Evolutionary conservation across 2,113 vertebrate genomes (phyloP), one percentile per base, ranked within the genome.

Genomic region (Otocyon megalotis): DNA sequence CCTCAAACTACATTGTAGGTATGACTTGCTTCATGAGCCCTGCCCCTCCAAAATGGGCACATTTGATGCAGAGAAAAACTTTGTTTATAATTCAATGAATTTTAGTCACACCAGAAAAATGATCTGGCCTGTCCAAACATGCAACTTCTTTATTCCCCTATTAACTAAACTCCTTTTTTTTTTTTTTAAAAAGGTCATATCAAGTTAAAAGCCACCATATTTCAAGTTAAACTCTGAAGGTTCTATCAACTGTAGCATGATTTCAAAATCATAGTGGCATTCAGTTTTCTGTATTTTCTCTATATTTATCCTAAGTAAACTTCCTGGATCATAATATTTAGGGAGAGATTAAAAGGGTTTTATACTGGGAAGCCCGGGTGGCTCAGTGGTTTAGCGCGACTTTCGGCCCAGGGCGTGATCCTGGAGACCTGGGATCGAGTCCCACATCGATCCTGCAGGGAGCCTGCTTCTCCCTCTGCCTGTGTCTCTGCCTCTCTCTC

Each of bases 311-410:
- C 84, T 96, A 94, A 1, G 0, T 60, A 92, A 90, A 30, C 28
- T 92, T 97, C 67, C 63, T 88, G 65, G 35, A 69, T 91, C 88
- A 96, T 94, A 95, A 88, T 86, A 97, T 67, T 98, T 97, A 94
- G 56, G 60, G 62, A 96, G 90, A 97, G 97, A 98, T 97, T 96
- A 96, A 97, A 98, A 98, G 60, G 97, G 96, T 97, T 98, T 93
- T 96, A 96, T 87, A 85, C 94, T 94, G 43, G 43, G 43, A 43
- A 43, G 6, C 43, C 6, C 43, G 7, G 43, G 43, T 43, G 43
- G 43, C 43, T 43, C 43, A 43, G 43, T 43, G 43, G 43, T 43
- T 43, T 43, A 43, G 43, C 7, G 7, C 43, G 7, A 43, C 43
- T 43, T 43, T 43, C 43, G 5, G 43, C 43, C 43, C 43, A 43